Percentiles rank a stretch among this genome's conserved stretches.
Conservation (phyloP, 2,113 vertebrate species). For the Toxotes chatareus region DNA sequence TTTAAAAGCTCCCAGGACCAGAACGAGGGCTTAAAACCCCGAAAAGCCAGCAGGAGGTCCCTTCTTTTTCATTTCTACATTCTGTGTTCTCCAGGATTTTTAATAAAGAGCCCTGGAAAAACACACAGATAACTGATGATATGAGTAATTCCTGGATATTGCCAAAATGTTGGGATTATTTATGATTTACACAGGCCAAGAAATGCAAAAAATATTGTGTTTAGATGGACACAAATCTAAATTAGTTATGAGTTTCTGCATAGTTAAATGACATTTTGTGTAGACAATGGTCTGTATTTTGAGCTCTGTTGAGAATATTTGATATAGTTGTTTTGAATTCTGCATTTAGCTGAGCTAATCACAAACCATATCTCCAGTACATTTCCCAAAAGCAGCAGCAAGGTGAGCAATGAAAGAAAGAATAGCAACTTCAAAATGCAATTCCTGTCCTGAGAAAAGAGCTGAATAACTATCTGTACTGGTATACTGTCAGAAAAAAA, state of each 20-base stretch:
- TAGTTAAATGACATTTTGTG: conserved; percentile 17
- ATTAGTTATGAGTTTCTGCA: conserved; percentile 9
- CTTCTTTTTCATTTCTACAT: conserved; percentile 18
- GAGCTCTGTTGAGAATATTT: conserved; percentile 2
- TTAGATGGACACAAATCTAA: conserved; percentile 19
- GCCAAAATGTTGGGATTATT: conserved; percentile 30
- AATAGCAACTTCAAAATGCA: neutral
- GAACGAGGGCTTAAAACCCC: conserved; percentile 7
- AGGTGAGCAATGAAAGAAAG: neutral
- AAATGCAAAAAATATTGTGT: conserved; percentile 25
- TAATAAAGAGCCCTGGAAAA: conserved; percentile 2
- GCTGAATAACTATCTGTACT: conserved; percentile 10
- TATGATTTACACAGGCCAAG: neutral
- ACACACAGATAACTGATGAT: conserved; percentile 15
- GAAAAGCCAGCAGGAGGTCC: neutral
- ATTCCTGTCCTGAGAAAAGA: neutral
- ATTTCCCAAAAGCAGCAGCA: conserved; percentile 8
- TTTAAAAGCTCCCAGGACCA: conserved; percentile 21
- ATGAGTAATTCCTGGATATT: conserved; percentile 30
- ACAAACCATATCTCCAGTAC: conserved; percentile 8
- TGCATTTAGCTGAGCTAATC: neutral
- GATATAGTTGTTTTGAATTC: conserved; percentile 9
- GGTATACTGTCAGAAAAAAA: neutral
- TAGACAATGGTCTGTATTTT: neutral
- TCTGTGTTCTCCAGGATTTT: conserved; percentile 10